These are phyloP conservation scores for Drosophila subquinaria DNA, from an alignment of 2,888 invertebrate species.

Conservation along the genomic window DNA sequence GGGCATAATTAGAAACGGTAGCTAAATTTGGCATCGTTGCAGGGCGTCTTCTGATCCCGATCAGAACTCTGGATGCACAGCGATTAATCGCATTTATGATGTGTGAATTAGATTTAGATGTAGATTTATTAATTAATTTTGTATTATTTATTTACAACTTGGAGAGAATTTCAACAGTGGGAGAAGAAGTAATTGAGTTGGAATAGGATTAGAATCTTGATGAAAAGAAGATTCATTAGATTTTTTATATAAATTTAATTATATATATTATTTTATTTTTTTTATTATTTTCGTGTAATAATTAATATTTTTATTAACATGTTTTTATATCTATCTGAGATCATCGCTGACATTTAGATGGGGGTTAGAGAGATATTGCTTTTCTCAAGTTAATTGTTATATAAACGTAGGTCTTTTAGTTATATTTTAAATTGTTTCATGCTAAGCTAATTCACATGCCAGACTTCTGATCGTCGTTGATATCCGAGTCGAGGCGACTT, in stretches of 20 bases:
- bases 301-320: no score
- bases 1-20: constrained; percentile 69
- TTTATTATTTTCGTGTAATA: no score
- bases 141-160: background rate
- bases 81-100: constrained; percentile 46
- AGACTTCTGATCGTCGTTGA: constrained; percentile 4
- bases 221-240: no score
- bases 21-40: constrained; percentile 65
- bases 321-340: no score
- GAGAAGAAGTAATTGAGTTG: no score
- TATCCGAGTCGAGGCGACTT: constrained; percentile 10
- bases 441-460: background rate
- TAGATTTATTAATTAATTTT: constrained; percentile 17
- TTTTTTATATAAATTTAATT: no score
- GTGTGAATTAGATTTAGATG: constrained; percentile 43
- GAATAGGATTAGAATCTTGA: no score
- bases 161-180: background rate
- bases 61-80: constrained; percentile 17
- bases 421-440: background rate
- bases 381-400: background rate
- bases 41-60: constrained; percentile 23
- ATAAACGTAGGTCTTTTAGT: background rate
- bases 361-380: no score
- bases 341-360: no score
- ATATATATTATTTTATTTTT: no score